These are phyloP conservation scores for Lichenostomus cassidix DNA, from an alignment of 2,113 vertebrate species.

Conservation along the genomic window DNA sequence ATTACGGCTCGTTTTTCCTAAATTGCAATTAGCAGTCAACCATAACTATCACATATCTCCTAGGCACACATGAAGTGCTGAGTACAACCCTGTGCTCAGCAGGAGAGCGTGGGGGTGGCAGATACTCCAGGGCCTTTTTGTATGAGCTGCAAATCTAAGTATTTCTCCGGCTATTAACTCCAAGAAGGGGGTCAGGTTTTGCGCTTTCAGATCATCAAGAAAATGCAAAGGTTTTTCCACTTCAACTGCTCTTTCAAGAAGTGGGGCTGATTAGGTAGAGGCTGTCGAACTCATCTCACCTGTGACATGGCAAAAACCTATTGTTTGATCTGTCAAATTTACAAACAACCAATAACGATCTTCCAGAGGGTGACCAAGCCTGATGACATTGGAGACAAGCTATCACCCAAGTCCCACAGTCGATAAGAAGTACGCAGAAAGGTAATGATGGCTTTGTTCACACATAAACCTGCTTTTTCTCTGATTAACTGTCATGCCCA, in stretches of 20 bases:
- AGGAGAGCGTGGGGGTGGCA: neutral
- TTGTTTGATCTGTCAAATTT: neutral
- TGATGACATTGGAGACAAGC: neutral
- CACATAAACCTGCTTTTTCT: conserved; percentile 57
- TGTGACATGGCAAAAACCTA: neutral
- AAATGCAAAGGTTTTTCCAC: neutral
- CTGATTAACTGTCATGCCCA: conserved; percentile 61
- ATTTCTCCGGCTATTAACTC: conserved; percentile 16
- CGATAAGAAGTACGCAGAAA: neutral
- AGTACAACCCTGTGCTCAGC: neutral
- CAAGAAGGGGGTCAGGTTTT: neutral
- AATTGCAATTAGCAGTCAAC: conserved; percentile 56
- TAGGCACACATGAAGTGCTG: conserved; percentile 13
- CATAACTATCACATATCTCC: conserved; percentile 46
- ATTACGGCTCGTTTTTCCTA: conserved; percentile 18
- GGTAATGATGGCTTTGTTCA: conserved; percentile 64
- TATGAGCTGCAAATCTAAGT: neutral
- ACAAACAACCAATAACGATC: neutral
- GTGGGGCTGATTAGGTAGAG: neutral
- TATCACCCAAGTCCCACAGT: conserved; percentile 18
- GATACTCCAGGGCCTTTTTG: neutral
- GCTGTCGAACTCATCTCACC: neutral
- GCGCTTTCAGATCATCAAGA: neutral
- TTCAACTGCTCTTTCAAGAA: neutral
- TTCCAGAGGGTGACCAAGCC: neutral